These are phyloP conservation scores for Lepidothrix coronata DNA, from an alignment of 2,113 vertebrate species.

Conservation along the genomic window DNA sequence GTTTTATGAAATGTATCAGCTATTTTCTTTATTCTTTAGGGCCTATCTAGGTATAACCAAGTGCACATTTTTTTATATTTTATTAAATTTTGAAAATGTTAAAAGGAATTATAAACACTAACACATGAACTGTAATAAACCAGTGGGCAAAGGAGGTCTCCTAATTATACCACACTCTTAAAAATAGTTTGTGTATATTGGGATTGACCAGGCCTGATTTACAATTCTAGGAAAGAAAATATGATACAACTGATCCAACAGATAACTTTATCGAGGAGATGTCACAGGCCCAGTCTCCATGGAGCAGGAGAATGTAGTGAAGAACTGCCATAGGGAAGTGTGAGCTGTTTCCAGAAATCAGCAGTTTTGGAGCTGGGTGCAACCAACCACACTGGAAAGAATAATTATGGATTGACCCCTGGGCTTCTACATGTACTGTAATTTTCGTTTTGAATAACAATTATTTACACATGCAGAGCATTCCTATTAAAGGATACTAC, in stretches of 20 bases:
- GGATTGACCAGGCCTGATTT: background rate
- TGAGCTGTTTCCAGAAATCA: background rate
- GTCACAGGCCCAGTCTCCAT: background rate
- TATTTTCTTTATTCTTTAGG: background rate
- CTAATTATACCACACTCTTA: background rate
- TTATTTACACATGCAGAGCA: background rate
- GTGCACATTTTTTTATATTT: background rate
- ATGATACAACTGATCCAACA: background rate
- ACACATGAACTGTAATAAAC: background rate
- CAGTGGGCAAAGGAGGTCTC: background rate
- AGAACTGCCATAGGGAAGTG: background rate
- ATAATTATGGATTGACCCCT: background rate
- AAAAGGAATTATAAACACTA: background rate
- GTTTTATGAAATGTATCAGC: background rate
- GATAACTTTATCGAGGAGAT: background rate
- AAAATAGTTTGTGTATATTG: background rate
- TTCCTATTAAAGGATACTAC: background rate
- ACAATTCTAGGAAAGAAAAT: constrained; percentile 20
- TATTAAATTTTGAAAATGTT: background rate
- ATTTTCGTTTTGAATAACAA: background rate
- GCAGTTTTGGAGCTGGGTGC: background rate
- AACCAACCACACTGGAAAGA: background rate
- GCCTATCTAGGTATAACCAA: background rate
- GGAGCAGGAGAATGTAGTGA: background rate
- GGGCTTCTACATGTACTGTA: background rate